phyloP scores from a whole-genome alignment of 2,113 vertebrate species.

The Catagonus wagneri region DNA sequence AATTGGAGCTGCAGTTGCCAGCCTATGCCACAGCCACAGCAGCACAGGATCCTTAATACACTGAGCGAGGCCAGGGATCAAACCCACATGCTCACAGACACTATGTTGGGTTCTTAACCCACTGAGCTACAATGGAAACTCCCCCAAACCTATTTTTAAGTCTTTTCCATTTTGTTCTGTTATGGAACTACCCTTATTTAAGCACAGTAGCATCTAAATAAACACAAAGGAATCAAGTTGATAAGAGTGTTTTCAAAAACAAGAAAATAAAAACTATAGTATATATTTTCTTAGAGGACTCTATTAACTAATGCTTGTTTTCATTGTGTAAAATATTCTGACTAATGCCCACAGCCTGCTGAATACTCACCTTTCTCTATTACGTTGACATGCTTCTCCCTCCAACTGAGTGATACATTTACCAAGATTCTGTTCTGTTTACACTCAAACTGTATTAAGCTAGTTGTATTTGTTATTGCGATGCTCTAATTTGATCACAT shows the following conservation, averaged over 20 bases:
- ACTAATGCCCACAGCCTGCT: not conserved
- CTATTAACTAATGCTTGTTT: not conserved
- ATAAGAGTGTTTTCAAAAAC: not conserved
- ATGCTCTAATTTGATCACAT: not conserved
- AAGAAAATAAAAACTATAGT: not conserved
- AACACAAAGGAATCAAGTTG: not conserved
- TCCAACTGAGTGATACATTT: not conserved
- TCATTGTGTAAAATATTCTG: not conserved
- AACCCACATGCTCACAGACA: too few relatives aligned
- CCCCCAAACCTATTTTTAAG: not conserved
- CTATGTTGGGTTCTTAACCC: too few relatives aligned
- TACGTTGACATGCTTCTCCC: not conserved
- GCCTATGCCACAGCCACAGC: too few relatives aligned
- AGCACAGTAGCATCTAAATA: not conserved
- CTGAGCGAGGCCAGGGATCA: too few relatives aligned
- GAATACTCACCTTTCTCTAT: not conserved
- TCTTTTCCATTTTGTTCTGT: not conserved
- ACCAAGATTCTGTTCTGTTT: not conserved
- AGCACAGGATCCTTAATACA: too few relatives aligned
- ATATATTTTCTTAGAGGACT: not conserved
- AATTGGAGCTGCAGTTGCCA: too few relatives aligned
- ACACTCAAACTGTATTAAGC: not conserved
- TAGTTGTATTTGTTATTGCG: not conserved
- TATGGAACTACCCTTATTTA: not conserved
- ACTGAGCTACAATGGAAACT: too few relatives aligned